phyloP scores from a whole-genome alignment of 2,888 invertebrate genomes.

The Villa cingulata region DNA sequence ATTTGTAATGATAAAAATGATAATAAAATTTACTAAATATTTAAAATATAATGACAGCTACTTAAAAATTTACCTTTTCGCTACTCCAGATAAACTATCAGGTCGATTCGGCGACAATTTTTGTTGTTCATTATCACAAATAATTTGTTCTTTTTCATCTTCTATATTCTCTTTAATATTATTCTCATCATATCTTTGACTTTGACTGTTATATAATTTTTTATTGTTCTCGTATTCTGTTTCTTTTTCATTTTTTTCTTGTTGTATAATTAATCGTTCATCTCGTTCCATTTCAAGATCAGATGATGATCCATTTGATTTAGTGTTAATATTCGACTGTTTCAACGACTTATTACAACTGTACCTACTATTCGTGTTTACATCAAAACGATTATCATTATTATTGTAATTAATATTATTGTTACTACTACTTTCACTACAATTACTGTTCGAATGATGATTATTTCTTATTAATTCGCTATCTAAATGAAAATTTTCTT shows the following conservation, averaged over 20 bases:
- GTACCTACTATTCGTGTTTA: neutral
- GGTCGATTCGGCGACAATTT: conserved; percentile 7
- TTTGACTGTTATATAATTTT: neutral
- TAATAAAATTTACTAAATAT: too few relatives aligned
- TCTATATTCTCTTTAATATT: neutral
- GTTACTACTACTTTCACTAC: conserved; percentile 4
- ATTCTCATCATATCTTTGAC: neutral
- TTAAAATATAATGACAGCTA: too few relatives aligned
- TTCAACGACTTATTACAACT: neutral
- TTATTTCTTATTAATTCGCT: conserved; percentile 8
- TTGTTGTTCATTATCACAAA: conserved; percentile 20
- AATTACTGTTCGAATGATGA: neutral
- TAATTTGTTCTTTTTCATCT: conserved; percentile 1
- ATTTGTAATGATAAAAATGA: too few relatives aligned
- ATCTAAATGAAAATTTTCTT: conserved; percentile 11
- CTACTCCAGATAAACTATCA: conserved; percentile 11
- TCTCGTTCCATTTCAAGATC: neutral
- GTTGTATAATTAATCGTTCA: too few relatives aligned
- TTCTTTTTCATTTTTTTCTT: neutral
- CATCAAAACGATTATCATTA: neutral
- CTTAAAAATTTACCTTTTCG: conserved; percentile 10
- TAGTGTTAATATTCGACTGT: neutral
- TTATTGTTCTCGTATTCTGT: neutral
- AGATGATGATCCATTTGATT: neutral
- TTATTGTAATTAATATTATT: neutral